A percentile compares a stretch with the other conserved stretches of the same genome.
These are phyloP conservation scores for Lates calcarifer DNA, from an alignment of 2,113 vertebrate genomes.

Conservation along the genomic window DNA sequence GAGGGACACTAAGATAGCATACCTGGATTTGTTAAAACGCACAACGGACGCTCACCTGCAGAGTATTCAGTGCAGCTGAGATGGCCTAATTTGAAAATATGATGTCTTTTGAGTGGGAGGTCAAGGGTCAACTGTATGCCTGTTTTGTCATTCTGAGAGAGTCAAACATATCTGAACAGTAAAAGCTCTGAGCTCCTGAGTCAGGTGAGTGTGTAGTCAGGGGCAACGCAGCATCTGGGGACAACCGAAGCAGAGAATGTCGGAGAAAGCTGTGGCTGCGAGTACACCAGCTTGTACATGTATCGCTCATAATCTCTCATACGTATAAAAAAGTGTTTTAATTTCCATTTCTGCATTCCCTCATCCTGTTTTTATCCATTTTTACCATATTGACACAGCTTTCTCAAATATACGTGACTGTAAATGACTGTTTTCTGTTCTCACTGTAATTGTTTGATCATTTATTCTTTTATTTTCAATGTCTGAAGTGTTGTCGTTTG, in stretches of 20 bases:
- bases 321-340: slow-evolving; percentile 19
- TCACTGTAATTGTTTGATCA: slow-evolving; percentile 69
- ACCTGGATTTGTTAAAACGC: slow-evolving; percentile 40
- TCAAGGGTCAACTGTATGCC: neutral
- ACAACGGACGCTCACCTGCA: slow-evolving; percentile 51
- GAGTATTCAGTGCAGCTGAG: slow-evolving; percentile 35
- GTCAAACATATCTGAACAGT: neutral
- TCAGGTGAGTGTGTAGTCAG: slow-evolving; percentile 57
- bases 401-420: slow-evolving; percentile 72
- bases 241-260: slow-evolving; percentile 66
- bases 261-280: slow-evolving; percentile 68
- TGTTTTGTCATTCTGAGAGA: slow-evolving; percentile 31
- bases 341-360: slow-evolving; percentile 54
- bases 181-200: slow-evolving; percentile 12
- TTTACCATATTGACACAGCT: slow-evolving; percentile 65
- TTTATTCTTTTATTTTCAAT: slow-evolving; percentile 55
- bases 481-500: slow-evolving; percentile 54
- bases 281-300: slow-evolving; percentile 71
- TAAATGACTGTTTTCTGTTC: slow-evolving; percentile 71
- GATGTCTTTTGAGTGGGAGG: slow-evolving; percentile 7
- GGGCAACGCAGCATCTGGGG: slow-evolving; percentile 69
- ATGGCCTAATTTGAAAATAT: slow-evolving; percentile 24
- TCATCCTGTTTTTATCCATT: slow-evolving; percentile 51
- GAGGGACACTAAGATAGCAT: slow-evolving; percentile 7
- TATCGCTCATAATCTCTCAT: slow-evolving; percentile 69